Evolutionary conservation across 2,113 vertebrate genomes (phyloP), one percentile per base, ranked within the genome.

Genomic region (Carollia perspicillata): DNA sequence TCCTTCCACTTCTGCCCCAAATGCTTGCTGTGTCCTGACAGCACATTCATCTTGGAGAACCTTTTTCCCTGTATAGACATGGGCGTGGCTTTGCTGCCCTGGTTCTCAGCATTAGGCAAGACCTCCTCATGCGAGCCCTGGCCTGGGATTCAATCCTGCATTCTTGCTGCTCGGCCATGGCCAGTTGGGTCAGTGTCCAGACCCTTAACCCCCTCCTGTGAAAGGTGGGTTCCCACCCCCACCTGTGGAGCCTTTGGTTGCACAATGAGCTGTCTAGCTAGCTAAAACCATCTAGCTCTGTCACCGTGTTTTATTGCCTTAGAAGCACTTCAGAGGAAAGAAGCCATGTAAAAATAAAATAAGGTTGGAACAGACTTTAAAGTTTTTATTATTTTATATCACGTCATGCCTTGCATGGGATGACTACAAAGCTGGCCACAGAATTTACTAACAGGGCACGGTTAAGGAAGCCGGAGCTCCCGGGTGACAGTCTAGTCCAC

Each of bases 271-370:
- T 53, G 8, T 40, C 33, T n/a, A n/a, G 33, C 16, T 53, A 78
- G 28, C 96, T 23, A 23, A 13, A 72, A 37, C 55, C 30, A 2
- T 69, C 85, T 6, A 77, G 55, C 33, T 47, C 84, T 47, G 72
- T 47, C 80, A 65, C 33, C 47, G 23, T 37, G 35, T 49, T 94
- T 92, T 91, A 89, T 23, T 77, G 92, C 55, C 86, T 96, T 63
- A 89, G 86, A 85, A 96, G 93, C 69, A 78, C 89, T 94, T 85
- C 87, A 97, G 49, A 93, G 68, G 71, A 89, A 75, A 63, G 89
- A 85, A 94, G 79, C 83, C 86, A 66, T 17, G 35, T 65, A 95
- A 93, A 95, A 89, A 81, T 74, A 79, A 90, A 95, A n/a, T 20
- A 51, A 72, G 65, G 58, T 51, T 79, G 68, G 89, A 78, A 40